phyloP scores from a whole-genome alignment of 2,797 vertebrate species.

The Pitangus sulphuratus region DNA sequence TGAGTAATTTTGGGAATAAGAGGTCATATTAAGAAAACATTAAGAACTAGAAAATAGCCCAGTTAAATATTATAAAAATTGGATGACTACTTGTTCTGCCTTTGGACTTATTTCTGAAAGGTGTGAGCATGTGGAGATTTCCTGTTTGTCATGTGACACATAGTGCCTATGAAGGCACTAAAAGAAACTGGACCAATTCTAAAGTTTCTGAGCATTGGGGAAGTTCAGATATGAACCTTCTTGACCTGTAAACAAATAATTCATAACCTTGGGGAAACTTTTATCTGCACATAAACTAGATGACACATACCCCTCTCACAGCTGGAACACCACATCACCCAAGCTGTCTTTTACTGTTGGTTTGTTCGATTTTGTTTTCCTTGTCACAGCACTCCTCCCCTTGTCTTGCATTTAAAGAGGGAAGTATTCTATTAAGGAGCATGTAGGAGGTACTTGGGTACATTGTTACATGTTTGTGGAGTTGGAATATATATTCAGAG shows the following conservation, averaged over 20 bases:
- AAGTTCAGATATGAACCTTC: not conserved
- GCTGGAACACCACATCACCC: not conserved
- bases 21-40: not conserved
- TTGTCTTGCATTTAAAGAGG: not conserved
- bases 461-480: not conserved
- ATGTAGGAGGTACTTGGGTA: not conserved
- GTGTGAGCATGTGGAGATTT: not conserved
- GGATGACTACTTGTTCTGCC: not conserved
- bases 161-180: not conserved
- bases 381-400: not conserved
- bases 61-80: not conserved
- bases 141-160: not conserved
- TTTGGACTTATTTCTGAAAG: not conserved
- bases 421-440: not conserved
- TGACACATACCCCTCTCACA: not conserved
- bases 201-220: not conserved
- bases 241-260: not conserved
- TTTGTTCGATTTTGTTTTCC: not conserved
- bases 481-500: not conserved
- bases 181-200: not conserved
- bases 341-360: not conserved
- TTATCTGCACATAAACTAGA: not conserved
- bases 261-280: not conserved
- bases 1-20: not conserved
- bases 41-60: not conserved